Base-by-base conservation (phyloP, 2,888 invertebrate species). In the Caradrina clavipalpis region DNA sequence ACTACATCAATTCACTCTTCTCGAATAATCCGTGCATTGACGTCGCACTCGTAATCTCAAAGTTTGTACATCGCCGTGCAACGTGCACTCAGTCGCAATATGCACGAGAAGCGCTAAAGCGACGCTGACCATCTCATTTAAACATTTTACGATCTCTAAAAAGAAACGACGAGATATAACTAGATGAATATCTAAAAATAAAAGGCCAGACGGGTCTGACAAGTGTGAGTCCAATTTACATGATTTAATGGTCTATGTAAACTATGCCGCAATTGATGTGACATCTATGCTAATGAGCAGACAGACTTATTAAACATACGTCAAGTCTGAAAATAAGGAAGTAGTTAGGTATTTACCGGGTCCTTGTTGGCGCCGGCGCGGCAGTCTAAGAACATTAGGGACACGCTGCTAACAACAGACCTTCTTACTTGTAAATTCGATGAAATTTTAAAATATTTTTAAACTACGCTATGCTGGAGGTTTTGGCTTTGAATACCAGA, bases 1-100 rank as follows among this genome's bases (percentile, higher is more conserved):
- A 65, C 67, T 73, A 88, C 89, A 90, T 90, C 89, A 89, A 90
- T 92, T 89, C 88, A 89, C 87, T 90, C 83, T 90, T 91, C 90
- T 91, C 90, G 88, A 92, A 94, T 94, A 94, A 94, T 92, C 94
- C 93, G 94, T 89, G 84, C 94, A 92, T 93, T 94, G 94, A 94
- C 95, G 88, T 92, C 87, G 89, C 89, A 89, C 86, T 87, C 90
- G 88, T 92, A 92, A 92, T 92, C 88, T 86, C 85, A 82, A 88
- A 87, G 86, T 89, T 87, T 84, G 85, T 86, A 87, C 86, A 85
- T 86, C 78, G 86, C 88, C 72, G 67, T 76, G 64, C 69, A 72
- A 73, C 73, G 86, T 87, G 86, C 87, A 86, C 86, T 88, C 86
- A 87, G 87, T 88, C 87, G 87, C 87, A 86, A 87, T 87, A 87